Percentiles rank a stretch among this genome's conserved stretches.
Conservation (phyloP, 1,140 invertebrate genomes). For the Zophobas atratus region DNA sequence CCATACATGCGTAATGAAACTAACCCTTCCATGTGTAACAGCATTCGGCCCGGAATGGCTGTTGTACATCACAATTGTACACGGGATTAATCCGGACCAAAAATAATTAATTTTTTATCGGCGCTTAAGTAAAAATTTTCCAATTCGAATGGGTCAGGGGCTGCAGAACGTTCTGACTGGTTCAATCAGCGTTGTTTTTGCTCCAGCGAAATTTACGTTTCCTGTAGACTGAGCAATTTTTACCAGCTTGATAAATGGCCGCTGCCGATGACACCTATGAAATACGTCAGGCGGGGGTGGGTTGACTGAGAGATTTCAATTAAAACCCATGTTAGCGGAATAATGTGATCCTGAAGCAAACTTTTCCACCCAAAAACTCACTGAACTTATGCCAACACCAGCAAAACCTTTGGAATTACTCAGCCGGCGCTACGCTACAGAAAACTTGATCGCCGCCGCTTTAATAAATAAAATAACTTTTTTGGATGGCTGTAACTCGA, state of each 20-base stretch:
- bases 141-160: conserved; percentile 1
- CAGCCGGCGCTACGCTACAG: conserved; percentile 8
- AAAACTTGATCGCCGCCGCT: conserved; percentile 20
- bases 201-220: conserved; percentile 64
- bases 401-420: conserved; percentile 30
- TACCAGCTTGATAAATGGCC: conserved; percentile 66
- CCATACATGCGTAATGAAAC: conserved; percentile 51
- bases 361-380: conserved; percentile 38
- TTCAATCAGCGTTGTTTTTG: conserved; percentile 61
- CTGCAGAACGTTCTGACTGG: conserved; percentile 39
- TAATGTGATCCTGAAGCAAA: conserved; percentile 60
- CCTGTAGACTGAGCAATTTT: conserved; percentile 65
- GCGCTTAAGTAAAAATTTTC: conserved; percentile 27
- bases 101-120: conserved; percentile 45
- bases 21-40: conserved; percentile 38
- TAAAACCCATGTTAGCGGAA: conserved; percentile 68
- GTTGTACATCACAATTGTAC: conserved; percentile 12
- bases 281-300: conserved; percentile 63
- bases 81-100: conserved; percentile 27
- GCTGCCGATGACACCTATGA: conserved; percentile 67
- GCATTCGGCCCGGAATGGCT: conserved; percentile 5
- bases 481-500: background rate
- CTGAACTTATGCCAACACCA: conserved; percentile 44
- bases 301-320: conserved; percentile 66
- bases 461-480: conserved; percentile 27